A percentile compares a stretch with the other conserved stretches of the same genome.
phyloP scores from a whole-genome alignment of 2,113 vertebrate species.

The Nanorana parkeri region DNA sequence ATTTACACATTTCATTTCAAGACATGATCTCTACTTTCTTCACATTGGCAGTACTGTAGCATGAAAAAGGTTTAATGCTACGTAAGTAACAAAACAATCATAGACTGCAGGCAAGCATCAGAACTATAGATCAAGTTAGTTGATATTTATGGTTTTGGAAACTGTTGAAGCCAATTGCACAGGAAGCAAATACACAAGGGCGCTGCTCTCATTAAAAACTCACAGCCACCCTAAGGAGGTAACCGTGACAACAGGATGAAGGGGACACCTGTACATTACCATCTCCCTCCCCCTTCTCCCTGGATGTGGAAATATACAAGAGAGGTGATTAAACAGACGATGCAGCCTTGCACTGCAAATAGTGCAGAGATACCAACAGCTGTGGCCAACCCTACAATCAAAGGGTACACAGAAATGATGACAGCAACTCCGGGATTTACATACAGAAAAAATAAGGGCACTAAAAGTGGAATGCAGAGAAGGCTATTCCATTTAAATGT shows the following conservation, averaged over 20 bases:
- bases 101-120: neutral
- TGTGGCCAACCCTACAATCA: slow-evolving; percentile 28
- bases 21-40: neutral
- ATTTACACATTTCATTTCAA: too few relatives aligned
- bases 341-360: slow-evolving; percentile 32
- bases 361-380: slow-evolving; percentile 34
- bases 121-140: neutral
- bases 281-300: slow-evolving; percentile 58
- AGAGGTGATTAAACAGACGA: slow-evolving; percentile 64
- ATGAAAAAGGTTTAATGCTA: neutral
- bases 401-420: slow-evolving; percentile 14
- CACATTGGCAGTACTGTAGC: neutral
- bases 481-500: neutral
- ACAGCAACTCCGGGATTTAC: too few relatives aligned
- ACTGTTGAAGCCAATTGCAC: neutral
- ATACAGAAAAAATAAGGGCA: neutral
- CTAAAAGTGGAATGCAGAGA: neutral
- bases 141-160: slow-evolving; percentile 5
- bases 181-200: slow-evolving; percentile 1
- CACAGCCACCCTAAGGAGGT: slow-evolving; percentile 61
- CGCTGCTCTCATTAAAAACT: slow-evolving; percentile 26
- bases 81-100: neutral
- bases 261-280: slow-evolving; percentile 72
- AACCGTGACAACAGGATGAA: slow-evolving; percentile 71
- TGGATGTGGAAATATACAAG: slow-evolving; percentile 58